A percentile compares a stretch with the other conserved stretches of the same genome.
phyloP scores from a whole-genome alignment of 2,113 vertebrate genomes.

The Edolisoma coerulescens region DNA sequence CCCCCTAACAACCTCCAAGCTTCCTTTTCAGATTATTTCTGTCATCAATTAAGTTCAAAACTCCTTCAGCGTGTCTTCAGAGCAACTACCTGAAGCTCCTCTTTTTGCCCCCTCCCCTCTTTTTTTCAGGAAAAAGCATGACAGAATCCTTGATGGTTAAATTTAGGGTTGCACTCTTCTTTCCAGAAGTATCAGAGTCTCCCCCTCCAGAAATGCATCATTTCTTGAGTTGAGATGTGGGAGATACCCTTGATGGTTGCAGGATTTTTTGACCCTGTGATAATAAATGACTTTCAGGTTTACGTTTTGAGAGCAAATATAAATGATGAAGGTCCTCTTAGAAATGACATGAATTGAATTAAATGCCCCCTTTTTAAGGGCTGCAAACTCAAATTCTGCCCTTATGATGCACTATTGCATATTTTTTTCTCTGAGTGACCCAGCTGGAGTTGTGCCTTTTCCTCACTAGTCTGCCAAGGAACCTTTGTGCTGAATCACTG shows the following conservation, averaged over 20 bases:
- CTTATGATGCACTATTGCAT: slow-evolving; percentile 30
- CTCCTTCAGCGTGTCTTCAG: background rate
- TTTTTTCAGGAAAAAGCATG: background rate
- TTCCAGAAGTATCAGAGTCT: background rate
- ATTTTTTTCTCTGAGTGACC: slow-evolving; percentile 51
- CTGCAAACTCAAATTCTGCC: slow-evolving; percentile 19
- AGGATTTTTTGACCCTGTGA: background rate
- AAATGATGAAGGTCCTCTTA: background rate
- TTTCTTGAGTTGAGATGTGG: background rate
- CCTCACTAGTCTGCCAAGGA: slow-evolving; percentile 52
- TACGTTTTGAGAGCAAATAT: background rate
- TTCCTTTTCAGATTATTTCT: background rate
- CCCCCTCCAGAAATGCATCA: background rate
- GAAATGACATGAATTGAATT: background rate
- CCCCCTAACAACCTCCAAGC: background rate
- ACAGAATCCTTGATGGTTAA: background rate
- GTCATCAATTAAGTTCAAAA: background rate
- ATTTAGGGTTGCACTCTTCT: background rate
- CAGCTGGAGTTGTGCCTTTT: slow-evolving; percentile 60
- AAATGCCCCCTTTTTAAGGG: background rate
- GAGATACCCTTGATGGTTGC: background rate
- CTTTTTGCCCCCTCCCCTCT: background rate
- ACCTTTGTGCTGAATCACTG: slow-evolving; percentile 60
- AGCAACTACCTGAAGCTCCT: background rate
- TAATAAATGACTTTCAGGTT: background rate